Evolutionary conservation across 2,113 vertebrate species (phyloP).

Genomic region (Oreochromis aureus): DNA sequence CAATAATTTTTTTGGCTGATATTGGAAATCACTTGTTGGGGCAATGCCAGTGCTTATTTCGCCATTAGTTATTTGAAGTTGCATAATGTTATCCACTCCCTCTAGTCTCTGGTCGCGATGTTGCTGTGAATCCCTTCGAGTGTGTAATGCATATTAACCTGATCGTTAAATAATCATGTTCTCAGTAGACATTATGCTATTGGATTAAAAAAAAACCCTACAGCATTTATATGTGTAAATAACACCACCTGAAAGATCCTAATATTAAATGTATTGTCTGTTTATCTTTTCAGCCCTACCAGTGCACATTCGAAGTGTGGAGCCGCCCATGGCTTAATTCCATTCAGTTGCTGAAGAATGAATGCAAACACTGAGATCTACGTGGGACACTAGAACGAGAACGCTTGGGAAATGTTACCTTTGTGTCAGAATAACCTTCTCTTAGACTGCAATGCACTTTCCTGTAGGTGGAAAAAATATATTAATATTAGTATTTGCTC

Average conservation of each 20-base stretch:
- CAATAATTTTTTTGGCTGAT: too few species aligned
- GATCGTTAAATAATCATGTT: neutral
- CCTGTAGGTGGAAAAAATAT: neutral
- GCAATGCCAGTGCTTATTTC: too few species aligned
- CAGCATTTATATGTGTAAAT: neutral
- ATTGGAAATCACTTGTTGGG: too few species aligned
- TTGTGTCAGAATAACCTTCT: neutral
- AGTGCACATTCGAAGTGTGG: constrained; percentile 65
- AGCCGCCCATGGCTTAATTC: constrained; percentile 14
- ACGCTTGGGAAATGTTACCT: too few species aligned
- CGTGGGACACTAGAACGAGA: neutral
- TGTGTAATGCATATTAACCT: neutral
- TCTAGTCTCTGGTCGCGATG: neutral
- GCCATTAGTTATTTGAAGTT: too few species aligned
- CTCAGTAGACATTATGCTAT: neutral
- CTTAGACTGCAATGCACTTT: neutral
- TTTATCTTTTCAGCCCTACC: constrained; percentile 20
- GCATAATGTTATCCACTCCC: too few species aligned
- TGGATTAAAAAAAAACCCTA: neutral
- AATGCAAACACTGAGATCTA: too few species aligned
- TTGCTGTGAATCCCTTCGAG: neutral
- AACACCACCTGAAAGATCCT: neutral
- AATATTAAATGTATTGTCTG: neutral
- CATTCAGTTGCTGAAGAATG: rapidly evolving
- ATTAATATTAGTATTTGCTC: rapidly evolving